Evolutionary conservation across 2,797 vertebrate genomes (phyloP), one percentile per base, ranked within the genome.

Genomic region (Aldrovandia affinis): DNA sequence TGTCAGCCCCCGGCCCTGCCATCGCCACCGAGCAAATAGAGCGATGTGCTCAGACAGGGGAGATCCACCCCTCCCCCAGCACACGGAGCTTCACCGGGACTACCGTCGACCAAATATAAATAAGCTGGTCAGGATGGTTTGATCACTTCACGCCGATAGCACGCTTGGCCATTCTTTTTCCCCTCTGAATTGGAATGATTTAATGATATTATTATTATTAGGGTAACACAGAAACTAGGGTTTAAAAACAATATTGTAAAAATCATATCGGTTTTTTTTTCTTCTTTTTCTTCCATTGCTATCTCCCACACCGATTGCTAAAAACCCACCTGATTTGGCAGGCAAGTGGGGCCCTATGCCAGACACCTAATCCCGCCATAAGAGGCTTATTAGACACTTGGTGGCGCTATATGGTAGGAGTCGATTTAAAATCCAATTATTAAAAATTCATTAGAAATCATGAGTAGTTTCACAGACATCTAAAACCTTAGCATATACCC

Each of bases 1-100:
- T 95, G 95, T 96, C 95, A 95, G 94, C 93, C 94, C 92, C 87
- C 65, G 65, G 94, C 93, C 94, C 94, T 94, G 94, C 93, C 93
- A 94, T 95, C 94, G 92, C 47, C 44, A 47, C 12, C 28, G 61
- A 30, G 30, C 78, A 65, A 61, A 68, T 44, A 47, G 78, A 80
- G 78, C 30, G 20, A 33, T 59, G 44, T 2, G 52, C 39, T 75
- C 70, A 25, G 70, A 25, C 22, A 5, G 10, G 36, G 70, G 70
- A 47, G 42, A 25, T 75, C 70, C 20, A 5, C 36, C 15, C 36
- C 68, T 36, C 63, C 36, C 30, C 25, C 65, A 20, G 65, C 65
- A 3, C 14, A 20, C 33, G 30, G 12, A 70, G 65, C 65, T 39
- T 36, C 65, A 39, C 14, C 65, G 33, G 65, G 65, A 39, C 30